Conservation (phyloP, 2,113 vertebrate species). For the Labeo catla region DNA sequence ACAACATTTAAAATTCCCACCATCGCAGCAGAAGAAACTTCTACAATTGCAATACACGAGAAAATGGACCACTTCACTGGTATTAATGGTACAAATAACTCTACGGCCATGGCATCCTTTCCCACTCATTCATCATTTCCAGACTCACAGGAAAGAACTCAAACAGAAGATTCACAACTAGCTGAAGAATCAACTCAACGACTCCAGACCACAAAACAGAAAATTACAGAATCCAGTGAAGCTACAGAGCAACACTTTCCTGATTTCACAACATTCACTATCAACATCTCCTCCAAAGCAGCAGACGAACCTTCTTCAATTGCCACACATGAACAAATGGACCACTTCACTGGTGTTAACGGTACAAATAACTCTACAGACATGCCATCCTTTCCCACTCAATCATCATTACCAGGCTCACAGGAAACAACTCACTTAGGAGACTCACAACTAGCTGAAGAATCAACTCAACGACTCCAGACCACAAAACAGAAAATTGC, state of each 20-base stretch:
- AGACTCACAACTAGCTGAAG: too few species aligned
- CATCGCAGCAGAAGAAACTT: too few species aligned
- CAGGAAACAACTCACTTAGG: too few species aligned
- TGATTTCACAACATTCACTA: not conserved
- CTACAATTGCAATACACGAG: not conserved
- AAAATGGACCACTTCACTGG: not conserved
- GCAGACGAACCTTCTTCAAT: not conserved
- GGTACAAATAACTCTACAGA: not conserved
- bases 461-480: not conserved
- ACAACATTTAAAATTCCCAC: too few species aligned
- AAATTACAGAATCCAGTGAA: not conserved
- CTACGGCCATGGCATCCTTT: not conserved
- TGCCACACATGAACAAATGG: not conserved
- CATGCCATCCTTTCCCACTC: not conserved
- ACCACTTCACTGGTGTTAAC: not conserved
- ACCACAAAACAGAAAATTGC: not conserved
- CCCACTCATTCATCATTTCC: too few species aligned
- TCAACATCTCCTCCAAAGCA: not conserved
- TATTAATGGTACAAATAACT: not conserved
- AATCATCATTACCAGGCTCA: not conserved
- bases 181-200: not conserved
- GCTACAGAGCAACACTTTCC: not conserved
- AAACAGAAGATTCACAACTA: too few species aligned
- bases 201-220: not conserved
- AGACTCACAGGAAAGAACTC: not conserved